Evolutionary conservation across 2,888 invertebrate genomes (phyloP), one percentile per base, ranked within the genome.

Genomic region (Rambutsinella grinnellia): DNA sequence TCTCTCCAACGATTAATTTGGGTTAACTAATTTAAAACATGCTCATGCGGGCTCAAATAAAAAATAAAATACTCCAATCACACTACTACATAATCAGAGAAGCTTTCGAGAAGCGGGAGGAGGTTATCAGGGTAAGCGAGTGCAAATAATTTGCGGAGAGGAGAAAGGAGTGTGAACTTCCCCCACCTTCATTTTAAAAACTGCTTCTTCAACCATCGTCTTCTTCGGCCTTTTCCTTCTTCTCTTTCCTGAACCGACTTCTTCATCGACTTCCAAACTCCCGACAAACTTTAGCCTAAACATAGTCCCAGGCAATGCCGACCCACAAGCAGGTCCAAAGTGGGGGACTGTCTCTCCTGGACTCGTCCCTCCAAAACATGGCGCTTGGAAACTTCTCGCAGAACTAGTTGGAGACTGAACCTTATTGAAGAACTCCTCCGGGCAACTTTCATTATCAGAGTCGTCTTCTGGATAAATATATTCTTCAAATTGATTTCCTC

Each of bases 201-300:
- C 93, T 85, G 94, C 93, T 88, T 93, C 93, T 89, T 93, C 93
- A 86, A 94, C 93, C 93, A 93, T 93, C 89, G 92, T 91, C 91
- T 93, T 93, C 92, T 93, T 93, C 89, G 91, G 92, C 85, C 93
- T 89, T 88, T 91, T 92, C 87, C 92, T 91, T 85, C 92, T 89
- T 85, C 92, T 89, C 85, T 92, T 88, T 83, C 88, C 88, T 86
- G 89, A 89, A 86, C 90, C 90, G 89, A 93, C 93, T 78, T 83
- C 85, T 90, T 93, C 93, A 87, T 93, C 93, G 87, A 93, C 92
- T 89, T 93, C 93, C 87, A 93, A 92, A 85, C 93, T 93, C 88
- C 94, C 94, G 87, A 93, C 92, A 90, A 93, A 93, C 85, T 92
- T 89, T 84, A 93, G 92, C 84, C 93, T 91, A 90, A 93, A 94